Percentiles rank a stretch among this genome's conserved stretches.
These are phyloP conservation scores for Sterna hirundo DNA, from an alignment of 2,113 vertebrate genomes.

Conservation along the genomic window DNA sequence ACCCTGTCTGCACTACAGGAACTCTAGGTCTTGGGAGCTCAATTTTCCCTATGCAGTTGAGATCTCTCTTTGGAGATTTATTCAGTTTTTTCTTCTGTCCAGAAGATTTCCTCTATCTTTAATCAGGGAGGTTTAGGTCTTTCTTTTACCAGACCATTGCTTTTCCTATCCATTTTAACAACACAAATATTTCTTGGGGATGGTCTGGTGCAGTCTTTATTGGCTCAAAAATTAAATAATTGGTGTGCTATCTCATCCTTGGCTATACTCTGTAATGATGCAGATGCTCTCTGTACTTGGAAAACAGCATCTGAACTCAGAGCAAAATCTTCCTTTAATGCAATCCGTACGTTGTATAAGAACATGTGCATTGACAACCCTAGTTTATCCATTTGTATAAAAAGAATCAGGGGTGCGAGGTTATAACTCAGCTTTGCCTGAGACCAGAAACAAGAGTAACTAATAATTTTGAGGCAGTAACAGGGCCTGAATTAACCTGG, in stretches of 20 bases:
- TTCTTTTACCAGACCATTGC: neutral
- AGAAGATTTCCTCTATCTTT: neutral
- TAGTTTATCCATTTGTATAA: neutral
- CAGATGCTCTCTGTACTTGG: conserved; percentile 17
- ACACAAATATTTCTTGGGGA: neutral
- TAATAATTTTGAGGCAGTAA: neutral
- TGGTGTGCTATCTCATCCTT: conserved; percentile 25
- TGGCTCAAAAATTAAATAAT: conserved; percentile 45
- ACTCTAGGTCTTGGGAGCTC: neutral
- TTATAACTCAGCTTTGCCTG: neutral
- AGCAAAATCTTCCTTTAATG: conserved; percentile 1
- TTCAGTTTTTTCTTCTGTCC: neutral
- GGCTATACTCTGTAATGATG: conserved; percentile 13
- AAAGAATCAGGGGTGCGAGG: neutral
- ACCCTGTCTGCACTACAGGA: neutral
- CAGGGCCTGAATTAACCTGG: neutral
- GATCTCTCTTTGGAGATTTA: neutral
- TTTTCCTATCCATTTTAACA: conserved; percentile 18
- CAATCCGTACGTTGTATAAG: neutral
- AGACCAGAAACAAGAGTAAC: neutral
- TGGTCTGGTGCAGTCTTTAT: conserved; percentile 30
- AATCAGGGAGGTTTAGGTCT: neutral
- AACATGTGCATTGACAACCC: neutral
- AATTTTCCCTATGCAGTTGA: neutral
- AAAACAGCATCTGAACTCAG: conserved; percentile 1